Conservation (phyloP, 2,797 vertebrate genomes). For the Onychomys torridus region DNA sequence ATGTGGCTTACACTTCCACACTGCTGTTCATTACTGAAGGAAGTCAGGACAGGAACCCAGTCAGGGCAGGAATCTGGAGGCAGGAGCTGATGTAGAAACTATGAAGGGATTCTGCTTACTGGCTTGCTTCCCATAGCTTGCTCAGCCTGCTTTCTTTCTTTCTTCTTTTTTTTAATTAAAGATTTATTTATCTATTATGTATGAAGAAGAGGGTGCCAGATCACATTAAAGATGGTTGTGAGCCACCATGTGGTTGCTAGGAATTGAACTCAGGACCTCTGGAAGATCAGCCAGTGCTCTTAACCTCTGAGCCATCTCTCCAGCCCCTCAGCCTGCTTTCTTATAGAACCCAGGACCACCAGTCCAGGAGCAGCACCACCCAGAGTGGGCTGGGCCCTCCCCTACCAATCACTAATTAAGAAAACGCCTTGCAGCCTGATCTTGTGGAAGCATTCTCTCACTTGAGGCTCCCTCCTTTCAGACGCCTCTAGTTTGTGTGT, state of each 20-base stretch:
- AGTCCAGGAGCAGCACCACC: neutral
- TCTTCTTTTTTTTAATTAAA: too few species aligned
- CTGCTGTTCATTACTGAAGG: neutral
- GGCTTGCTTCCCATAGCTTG: neutral
- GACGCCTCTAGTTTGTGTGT: neutral
- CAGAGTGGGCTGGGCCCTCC: neutral
- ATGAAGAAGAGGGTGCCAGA: too few species aligned
- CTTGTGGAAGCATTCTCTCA: neutral
- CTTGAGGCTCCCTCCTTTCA: neutral
- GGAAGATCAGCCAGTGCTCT: too few species aligned
- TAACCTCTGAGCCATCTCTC: too few species aligned
- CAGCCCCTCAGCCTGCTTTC: too few species aligned
- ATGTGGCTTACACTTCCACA: neutral
- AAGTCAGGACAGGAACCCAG: neutral
- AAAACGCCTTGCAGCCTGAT: neutral
- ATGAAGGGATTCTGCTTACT: neutral
- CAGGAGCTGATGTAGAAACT: neutral
- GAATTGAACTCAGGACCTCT: too few species aligned
- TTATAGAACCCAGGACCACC: neutral
- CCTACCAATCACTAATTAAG: neutral
- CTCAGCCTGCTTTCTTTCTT: neutral
- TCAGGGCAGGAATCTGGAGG: neutral
- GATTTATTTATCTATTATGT: too few species aligned
- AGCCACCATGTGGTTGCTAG: too few species aligned
- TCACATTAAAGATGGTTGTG: too few species aligned